These are phyloP conservation scores for Acanthis flammea DNA, from an alignment of 2,797 vertebrate genomes.

Conservation along the genomic window DNA sequence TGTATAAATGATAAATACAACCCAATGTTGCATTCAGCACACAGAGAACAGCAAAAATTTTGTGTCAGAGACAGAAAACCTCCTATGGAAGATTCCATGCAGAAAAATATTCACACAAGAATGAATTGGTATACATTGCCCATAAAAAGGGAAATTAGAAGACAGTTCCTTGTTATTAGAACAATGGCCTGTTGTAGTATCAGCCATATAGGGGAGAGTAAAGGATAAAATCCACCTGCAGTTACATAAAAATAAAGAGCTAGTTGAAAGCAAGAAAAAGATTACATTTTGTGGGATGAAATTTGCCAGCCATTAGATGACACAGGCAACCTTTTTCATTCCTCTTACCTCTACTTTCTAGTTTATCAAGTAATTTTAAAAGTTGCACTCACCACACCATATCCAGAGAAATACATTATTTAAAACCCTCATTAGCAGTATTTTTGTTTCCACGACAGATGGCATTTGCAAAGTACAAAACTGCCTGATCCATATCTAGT, in stretches of 20 bases:
- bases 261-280: not conserved
- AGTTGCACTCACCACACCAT: not conserved
- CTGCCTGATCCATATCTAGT: not conserved
- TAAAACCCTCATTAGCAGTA: not conserved
- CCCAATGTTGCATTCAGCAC: not conserved
- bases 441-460: not conserved
- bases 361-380: not conserved
- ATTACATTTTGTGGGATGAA: not conserved
- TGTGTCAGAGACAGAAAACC: not conserved
- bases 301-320: not conserved
- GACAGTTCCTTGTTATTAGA: not conserved
- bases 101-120: not conserved
- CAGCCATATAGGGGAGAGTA: not conserved
- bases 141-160: not conserved
- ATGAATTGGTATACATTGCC: not conserved
- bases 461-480: not conserved
- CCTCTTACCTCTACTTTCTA: not conserved
- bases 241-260: not conserved
- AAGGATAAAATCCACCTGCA: not conserved
- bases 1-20: not conserved
- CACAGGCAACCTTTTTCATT: not conserved
- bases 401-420: not conserved
- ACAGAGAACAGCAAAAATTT: not conserved
- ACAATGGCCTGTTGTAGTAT: not conserved
- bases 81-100: not conserved